Conservation (phyloP, 2,797 vertebrate species). For the Leptatherina wallacei region DNA sequence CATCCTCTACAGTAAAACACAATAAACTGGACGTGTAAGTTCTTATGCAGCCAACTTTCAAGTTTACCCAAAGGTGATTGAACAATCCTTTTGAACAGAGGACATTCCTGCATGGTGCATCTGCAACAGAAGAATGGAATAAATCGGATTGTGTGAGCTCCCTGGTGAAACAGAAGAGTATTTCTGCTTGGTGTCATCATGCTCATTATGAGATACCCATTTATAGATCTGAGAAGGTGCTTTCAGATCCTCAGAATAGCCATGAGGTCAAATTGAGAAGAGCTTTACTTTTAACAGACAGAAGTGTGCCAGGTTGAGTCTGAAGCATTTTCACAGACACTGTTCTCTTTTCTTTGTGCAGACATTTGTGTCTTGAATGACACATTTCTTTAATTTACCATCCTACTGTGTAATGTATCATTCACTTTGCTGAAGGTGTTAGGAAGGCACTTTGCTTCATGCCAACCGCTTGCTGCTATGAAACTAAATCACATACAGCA, state of each 20-base stretch:
- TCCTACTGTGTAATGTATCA: background rate
- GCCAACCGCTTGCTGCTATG: background rate
- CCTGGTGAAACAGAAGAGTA: conserved; percentile 71
- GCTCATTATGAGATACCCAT: conserved; percentile 77
- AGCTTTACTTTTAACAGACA: conserved; percentile 64
- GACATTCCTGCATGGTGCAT: conserved; percentile 39
- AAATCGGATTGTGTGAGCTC: conserved; percentile 63
- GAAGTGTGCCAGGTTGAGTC: conserved; percentile 61
- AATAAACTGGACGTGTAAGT: background rate
- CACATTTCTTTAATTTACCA: conserved; percentile 28
- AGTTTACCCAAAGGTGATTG: conserved; percentile 32
- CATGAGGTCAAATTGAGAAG: conserved; percentile 73
- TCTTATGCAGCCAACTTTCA: background rate
- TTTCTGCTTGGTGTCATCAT: conserved; percentile 79
- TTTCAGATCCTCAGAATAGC: conserved; percentile 80
- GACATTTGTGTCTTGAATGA: conserved; percentile 28
- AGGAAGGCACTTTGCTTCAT: conserved; percentile 8
- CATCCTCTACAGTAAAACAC: background rate
- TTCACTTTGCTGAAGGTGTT: conserved; percentile 16
- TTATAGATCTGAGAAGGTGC: conserved; percentile 83
- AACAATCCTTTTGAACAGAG: conserved; percentile 47
- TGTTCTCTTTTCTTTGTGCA: conserved; percentile 15
- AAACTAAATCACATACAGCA: background rate
- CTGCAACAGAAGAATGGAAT: conserved; percentile 55
- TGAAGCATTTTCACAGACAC: conserved; percentile 25